These are phyloP conservation scores for Hippasteria phrygiana DNA, from an alignment of 53 echinoderm and acorn worm genomes.

Conservation along the genomic window DNA sequence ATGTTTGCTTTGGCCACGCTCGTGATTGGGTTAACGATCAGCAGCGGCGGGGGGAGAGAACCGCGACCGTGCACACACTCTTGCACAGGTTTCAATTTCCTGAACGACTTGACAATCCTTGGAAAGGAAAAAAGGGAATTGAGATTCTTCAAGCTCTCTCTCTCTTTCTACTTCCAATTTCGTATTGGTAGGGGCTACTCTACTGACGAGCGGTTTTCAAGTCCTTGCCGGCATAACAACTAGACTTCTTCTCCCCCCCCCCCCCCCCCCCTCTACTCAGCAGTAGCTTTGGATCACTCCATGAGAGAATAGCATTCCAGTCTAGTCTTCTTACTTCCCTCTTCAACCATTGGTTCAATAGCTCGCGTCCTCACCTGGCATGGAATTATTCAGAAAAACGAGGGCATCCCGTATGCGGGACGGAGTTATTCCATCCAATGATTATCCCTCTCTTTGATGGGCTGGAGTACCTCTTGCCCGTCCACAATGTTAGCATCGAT, in stretches of 20 bases:
- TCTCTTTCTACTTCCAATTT: conserved; percentile 48
- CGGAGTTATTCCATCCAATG: conserved; percentile 19
- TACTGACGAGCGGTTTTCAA: conserved; percentile 50
- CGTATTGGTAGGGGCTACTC: conserved; percentile 29
- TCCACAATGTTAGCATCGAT: conserved; percentile 74
- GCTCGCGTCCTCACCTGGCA: conserved; percentile 19
- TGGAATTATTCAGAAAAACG: conserved; percentile 43
- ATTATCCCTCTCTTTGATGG: conserved; percentile 57
- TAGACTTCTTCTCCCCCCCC: conserved; percentile 9
- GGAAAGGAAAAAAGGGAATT: not conserved
- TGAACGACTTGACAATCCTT: conserved; percentile 63
- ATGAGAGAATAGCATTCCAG: conserved; percentile 52
- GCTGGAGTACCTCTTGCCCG: conserved; percentile 57
- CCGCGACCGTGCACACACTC: conserved; percentile 68
- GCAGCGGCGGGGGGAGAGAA: conserved; percentile 35
- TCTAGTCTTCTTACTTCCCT: not conserved
- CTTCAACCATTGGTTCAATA: conserved; percentile 33
- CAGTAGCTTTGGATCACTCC: conserved; percentile 14
- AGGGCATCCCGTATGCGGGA: not conserved
- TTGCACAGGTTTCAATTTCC: conserved; percentile 65
- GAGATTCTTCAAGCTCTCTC: conserved; percentile 48
- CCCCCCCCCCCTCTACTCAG: not conserved
- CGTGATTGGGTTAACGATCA: conserved; percentile 77
- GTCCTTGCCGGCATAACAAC: conserved; percentile 55
- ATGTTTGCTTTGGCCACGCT: conserved; percentile 71